Conservation (phyloP, 2,888 invertebrate genomes). For the Anticlea derivata region DNA sequence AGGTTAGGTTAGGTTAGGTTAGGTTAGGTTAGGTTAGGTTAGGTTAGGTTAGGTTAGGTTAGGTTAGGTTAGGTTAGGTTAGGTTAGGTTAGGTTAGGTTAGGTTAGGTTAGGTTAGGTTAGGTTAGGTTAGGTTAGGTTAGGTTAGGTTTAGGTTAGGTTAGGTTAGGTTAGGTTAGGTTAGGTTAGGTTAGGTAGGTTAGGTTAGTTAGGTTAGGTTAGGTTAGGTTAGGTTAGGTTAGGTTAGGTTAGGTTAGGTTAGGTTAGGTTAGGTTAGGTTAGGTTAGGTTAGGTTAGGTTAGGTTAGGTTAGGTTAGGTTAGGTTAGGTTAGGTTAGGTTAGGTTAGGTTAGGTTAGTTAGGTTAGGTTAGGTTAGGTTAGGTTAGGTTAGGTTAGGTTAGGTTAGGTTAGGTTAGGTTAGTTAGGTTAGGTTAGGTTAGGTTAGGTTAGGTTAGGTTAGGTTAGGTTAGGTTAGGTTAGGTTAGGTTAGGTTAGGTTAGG, state of each 20-base stretch:
- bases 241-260: conserved; percentile 12
- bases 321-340: conserved; percentile 13
- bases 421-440: conserved; percentile 14
- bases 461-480: conserved; percentile 10
- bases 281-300: conserved; percentile 13
- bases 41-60: conserved; percentile 13
- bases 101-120: conserved; percentile 18
- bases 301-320: conserved; percentile 13
- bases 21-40: conserved; percentile 13
- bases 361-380: conserved; percentile 35
- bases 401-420: conserved; percentile 37
- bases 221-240: conserved; percentile 16
- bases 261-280: conserved; percentile 10
- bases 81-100: conserved; percentile 14
- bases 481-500: conserved; percentile 18
- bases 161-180: conserved; percentile 18
- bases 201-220: conserved; percentile 19
- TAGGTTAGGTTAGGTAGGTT: conserved; percentile 20
- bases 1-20: conserved; percentile 21
- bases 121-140: conserved; percentile 19
- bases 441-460: conserved; percentile 12
- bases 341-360: conserved; percentile 34
- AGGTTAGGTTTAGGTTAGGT: conserved; percentile 19
- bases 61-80: conserved; percentile 12
- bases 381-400: conserved; percentile 40